Conservation (phyloP, 2,888 invertebrate species). For the Flabesymbios commensalis region DNA sequence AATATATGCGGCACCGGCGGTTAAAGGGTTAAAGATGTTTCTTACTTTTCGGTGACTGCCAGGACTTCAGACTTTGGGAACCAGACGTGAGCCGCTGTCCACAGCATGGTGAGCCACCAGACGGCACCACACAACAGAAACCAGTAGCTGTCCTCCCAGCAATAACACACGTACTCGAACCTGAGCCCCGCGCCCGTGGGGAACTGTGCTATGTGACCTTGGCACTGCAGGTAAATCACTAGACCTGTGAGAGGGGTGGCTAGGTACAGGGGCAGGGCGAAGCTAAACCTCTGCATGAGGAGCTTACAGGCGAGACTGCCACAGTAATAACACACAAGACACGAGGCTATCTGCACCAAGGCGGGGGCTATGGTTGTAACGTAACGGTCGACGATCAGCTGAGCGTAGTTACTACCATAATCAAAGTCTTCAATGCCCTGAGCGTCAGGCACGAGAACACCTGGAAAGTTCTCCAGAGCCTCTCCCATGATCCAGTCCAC, state of each 20-base stretch:
- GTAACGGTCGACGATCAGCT: not conserved
- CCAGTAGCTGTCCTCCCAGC: not conserved
- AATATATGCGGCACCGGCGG: too few species aligned
- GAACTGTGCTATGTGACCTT: slow-evolving; percentile 7
- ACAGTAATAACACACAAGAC: slow-evolving; percentile 62
- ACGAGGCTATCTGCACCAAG: slow-evolving; percentile 36
- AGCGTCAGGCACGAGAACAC: too few species aligned
- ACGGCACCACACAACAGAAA: slow-evolving; percentile 2
- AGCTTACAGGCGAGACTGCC: slow-evolving; percentile 65
- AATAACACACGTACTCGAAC: not conserved
- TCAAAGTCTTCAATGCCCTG: too few species aligned
- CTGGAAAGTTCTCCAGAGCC: slow-evolving; percentile 31
- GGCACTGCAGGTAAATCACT: slow-evolving; percentile 7
- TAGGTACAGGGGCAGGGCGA: slow-evolving; percentile 61
- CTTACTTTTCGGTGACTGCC: slow-evolving; percentile 45
- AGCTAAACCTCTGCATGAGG: slow-evolving; percentile 63
- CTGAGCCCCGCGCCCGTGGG: not conserved
- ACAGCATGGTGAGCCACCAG: slow-evolving; percentile 46
- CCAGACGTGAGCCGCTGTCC: slow-evolving; percentile 55
- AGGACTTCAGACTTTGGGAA: slow-evolving; percentile 47
- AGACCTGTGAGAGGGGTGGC: slow-evolving; percentile 49
- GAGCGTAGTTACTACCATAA: too few species aligned
- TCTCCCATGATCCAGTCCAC: slow-evolving; percentile 45
- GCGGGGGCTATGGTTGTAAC: not conserved
- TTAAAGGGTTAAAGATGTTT: too few species aligned